Evolutionary conservation across 2,797 vertebrate genomes (phyloP).

Genomic region (Acrocephalus scirpaceus): DNA sequence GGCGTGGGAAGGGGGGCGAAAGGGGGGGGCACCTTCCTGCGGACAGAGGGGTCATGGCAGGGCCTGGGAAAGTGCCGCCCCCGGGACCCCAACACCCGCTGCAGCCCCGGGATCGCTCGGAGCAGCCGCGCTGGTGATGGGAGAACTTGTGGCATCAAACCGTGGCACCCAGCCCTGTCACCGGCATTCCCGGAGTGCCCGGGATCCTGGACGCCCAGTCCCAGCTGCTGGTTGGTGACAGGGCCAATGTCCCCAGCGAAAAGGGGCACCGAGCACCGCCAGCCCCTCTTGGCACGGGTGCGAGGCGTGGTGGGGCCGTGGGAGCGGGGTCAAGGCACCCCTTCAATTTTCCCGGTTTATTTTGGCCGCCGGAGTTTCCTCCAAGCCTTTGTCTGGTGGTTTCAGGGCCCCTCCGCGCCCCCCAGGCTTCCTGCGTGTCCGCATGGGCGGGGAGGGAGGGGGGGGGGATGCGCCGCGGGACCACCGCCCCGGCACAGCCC

Average conservation of each 20-base stretch:
- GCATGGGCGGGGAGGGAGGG: background rate
- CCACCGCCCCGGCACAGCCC: background rate
- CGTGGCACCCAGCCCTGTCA: background rate
- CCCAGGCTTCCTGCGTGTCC: background rate
- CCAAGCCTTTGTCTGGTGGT: background rate
- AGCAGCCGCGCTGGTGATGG: background rate
- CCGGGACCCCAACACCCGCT: background rate
- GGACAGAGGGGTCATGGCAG: background rate
- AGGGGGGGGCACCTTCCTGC: background rate
- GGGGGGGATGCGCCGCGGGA: fast-evolving
- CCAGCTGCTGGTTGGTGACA: background rate
- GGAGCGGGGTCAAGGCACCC: background rate
- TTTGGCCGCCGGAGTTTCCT: constrained; percentile 17
- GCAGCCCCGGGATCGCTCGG: background rate
- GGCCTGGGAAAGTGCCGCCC: background rate
- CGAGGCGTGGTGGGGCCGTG: background rate
- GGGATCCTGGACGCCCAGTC: fast-evolving
- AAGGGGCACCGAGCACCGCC: fast-evolving
- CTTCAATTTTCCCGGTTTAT: background rate
- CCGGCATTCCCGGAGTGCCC: too few relatives aligned
- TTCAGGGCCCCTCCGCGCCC: background rate
- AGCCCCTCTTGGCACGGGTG: background rate
- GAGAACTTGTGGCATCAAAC: background rate
- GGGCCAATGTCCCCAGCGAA: fast-evolving
- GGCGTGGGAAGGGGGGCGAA: background rate